Evolutionary conservation across 2,888 invertebrate species (phyloP).

Genomic region (Diaphora mendica): DNA sequence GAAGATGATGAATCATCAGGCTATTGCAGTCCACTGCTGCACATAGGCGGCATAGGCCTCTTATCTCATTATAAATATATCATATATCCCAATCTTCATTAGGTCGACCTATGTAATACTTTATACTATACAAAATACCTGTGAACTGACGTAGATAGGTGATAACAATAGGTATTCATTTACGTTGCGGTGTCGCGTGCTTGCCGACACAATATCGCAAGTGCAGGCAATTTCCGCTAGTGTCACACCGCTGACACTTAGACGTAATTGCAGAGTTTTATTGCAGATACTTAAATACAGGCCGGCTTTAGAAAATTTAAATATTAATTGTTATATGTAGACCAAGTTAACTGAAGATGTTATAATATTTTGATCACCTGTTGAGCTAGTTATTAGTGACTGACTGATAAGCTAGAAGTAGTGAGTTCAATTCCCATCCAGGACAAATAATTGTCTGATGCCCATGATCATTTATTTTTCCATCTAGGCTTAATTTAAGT

Average conservation of each 20-base stretch:
- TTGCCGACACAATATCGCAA: slow-evolving; percentile 35
- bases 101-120: neutral
- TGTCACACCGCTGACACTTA: slow-evolving; percentile 45
- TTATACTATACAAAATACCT: neutral
- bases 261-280: slow-evolving; percentile 22
- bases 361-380: no score
- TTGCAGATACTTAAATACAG: neutral
- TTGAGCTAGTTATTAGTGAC: no score
- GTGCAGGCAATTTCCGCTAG: slow-evolving; percentile 50
- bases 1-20: no score
- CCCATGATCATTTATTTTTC: no score
- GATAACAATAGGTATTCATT: slow-evolving; percentile 13
- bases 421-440: no score
- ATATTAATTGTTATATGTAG: neutral
- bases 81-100: no score
- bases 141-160: neutral
- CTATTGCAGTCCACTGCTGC: no score
- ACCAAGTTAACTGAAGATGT: neutral
- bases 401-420: no score
- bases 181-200: slow-evolving; percentile 55
- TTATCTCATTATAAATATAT: no score
- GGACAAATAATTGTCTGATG: no score
- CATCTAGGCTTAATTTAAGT: neutral
- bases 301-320: neutral
- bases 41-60: no score